Percentiles rank a stretch among this genome's conserved stretches.
Conservation (phyloP, 2,113 vertebrate genomes). For the Neodontobutis hainanensis region DNA sequence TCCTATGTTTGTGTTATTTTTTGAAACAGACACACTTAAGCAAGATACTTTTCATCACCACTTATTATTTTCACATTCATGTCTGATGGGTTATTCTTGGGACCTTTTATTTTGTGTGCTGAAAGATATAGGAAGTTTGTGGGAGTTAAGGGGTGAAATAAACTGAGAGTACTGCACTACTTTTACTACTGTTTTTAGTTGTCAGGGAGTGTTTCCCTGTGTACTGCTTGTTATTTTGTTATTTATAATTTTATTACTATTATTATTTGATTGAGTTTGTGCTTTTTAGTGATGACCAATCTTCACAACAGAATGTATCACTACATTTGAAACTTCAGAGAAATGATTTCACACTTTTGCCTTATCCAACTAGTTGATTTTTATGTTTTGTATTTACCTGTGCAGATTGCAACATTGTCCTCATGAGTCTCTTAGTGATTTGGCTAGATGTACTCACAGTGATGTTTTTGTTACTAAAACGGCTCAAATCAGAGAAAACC, state of each 20-base stretch:
- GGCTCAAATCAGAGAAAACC: conserved; percentile 17
- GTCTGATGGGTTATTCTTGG: conserved; percentile 22
- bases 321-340: conserved; percentile 38
- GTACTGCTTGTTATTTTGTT: conserved; percentile 38
- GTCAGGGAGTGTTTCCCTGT: conserved; percentile 25
- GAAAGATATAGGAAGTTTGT: conserved; percentile 2
- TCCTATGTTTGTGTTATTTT: no score
- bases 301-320: conserved; percentile 32
- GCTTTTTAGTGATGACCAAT: conserved; percentile 8
- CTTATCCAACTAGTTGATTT: conserved; percentile 55
- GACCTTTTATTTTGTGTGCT: conserved; percentile 25
- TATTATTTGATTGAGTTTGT: conserved; percentile 37
- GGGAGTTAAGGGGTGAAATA: neutral
- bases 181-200: conserved; percentile 29
- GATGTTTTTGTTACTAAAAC: conserved; percentile 47
- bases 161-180: conserved; percentile 34
- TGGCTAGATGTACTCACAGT: conserved; percentile 54
- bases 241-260: conserved; percentile 59
- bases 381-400: conserved; percentile 27
- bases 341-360: conserved; percentile 54
- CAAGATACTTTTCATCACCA: conserved; percentile 24
- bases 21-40: conserved; percentile 3
- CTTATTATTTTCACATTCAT: conserved; percentile 19
- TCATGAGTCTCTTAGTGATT: conserved; percentile 37
- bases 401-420: conserved; percentile 38